A percentile compares a stretch with the other conserved stretches of the same genome.
Conservation (phyloP, 23 tunicate species). For the Pegea sp. region DNA sequence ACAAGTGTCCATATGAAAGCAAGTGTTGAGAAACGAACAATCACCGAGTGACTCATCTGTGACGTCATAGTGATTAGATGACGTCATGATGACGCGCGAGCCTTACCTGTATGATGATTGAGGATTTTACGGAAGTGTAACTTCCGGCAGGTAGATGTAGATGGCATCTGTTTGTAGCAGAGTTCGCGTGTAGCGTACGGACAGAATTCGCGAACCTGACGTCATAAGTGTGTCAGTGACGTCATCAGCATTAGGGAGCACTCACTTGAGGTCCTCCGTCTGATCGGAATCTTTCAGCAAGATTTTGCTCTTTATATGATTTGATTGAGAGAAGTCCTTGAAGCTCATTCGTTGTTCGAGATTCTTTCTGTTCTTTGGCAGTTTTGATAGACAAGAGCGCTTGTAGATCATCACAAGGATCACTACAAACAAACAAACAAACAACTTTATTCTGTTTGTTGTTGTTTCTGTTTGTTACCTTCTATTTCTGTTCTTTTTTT, state of each 20-base stretch:
- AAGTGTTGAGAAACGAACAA: conserved; percentile 94
- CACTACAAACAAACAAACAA: too few species aligned
- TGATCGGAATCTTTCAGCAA: conserved; percentile 74
- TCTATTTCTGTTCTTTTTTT: too few species aligned
- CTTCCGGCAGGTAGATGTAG: conserved; percentile 51
- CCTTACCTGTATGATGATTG: conserved; percentile 77
- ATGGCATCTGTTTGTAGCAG: conserved; percentile 46
- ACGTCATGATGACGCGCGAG: too few species aligned
- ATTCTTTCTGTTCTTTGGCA: conserved; percentile 70
- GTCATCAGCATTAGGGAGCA: too few species aligned
- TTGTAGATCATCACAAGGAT: conserved; percentile 90
- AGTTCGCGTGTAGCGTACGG: conserved; percentile 68
- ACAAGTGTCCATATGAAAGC: conserved; percentile 99
- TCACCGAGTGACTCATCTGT: conserved; percentile 85
- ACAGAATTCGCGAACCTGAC: conserved; percentile 89
- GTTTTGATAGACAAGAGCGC: conserved; percentile 52
- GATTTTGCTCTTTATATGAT: conserved; percentile 45
- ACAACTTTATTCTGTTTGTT: too few species aligned
- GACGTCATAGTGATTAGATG: background rate
- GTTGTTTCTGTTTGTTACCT: too few species aligned
- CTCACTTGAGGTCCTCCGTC: conserved; percentile 75
- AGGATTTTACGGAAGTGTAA: conserved; percentile 90
- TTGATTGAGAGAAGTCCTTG: conserved; percentile 66
- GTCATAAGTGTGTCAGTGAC: background rate
- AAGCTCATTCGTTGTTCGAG: conserved; percentile 64